Percentiles rank a stretch among this genome's conserved stretches.
phyloP scores from a whole-genome alignment of 2,888 invertebrate species.

The Cinara cedri region DNA sequence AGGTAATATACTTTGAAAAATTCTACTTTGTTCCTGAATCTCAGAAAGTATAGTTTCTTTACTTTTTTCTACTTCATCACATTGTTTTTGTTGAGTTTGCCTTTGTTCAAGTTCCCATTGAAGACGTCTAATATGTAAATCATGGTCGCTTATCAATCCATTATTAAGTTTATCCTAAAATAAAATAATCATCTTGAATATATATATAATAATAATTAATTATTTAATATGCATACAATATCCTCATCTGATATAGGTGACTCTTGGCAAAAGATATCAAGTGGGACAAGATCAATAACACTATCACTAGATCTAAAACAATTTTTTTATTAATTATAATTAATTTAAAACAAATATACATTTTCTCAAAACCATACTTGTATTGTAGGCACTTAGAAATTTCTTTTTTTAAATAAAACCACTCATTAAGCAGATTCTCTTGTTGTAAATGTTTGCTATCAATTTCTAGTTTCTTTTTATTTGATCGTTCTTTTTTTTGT shows the following conservation, averaged over 20 bases:
- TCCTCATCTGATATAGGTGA: slow-evolving; percentile 76
- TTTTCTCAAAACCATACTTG: slow-evolving; percentile 68
- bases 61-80: slow-evolving; percentile 75
- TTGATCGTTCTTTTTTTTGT: slow-evolving; percentile 79
- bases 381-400: slow-evolving; percentile 94
- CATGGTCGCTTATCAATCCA: slow-evolving; percentile 76
- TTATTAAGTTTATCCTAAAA: slow-evolving; percentile 66
- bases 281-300: slow-evolving; percentile 83
- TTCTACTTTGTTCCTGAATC: slow-evolving; percentile 76
- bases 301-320: slow-evolving; percentile 83
- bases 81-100: slow-evolving; percentile 78
- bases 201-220: neutral
- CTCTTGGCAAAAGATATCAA: slow-evolving; percentile 81
- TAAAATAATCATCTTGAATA: neutral
- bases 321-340: neutral
- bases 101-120: slow-evolving; percentile 92
- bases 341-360: neutral
- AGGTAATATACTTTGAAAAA: slow-evolving; percentile 82
- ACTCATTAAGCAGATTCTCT: slow-evolving; percentile 93
- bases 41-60: slow-evolving; percentile 79
- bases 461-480: slow-evolving; percentile 83
- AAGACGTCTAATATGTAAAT: slow-evolving; percentile 80
- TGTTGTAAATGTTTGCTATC: slow-evolving; percentile 88
- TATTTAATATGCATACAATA: slow-evolving; percentile 66
- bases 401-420: slow-evolving; percentile 90